Percentiles rank a stretch among this genome's conserved stretches.
Conservation (phyloP, 2,113 vertebrate species). For the Penelope pileata region DNA sequence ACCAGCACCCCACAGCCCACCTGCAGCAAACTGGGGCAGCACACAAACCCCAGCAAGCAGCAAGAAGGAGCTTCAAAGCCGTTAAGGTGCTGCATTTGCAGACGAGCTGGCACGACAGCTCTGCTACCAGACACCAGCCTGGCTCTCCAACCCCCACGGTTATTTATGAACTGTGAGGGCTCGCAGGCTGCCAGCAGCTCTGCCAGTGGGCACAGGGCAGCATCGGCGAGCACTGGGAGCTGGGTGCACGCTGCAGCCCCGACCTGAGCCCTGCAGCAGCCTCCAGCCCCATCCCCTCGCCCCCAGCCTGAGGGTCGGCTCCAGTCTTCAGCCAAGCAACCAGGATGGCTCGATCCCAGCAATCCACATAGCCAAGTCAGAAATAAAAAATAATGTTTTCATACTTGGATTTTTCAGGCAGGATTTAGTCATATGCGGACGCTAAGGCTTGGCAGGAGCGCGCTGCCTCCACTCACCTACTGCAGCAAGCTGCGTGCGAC, state of each 20-base stretch:
- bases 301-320: not conserved
- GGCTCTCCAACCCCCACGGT: not conserved
- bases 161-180: not conserved
- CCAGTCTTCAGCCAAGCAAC: not conserved
- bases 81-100: not conserved
- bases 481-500: not conserved
- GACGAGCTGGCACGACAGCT: not conserved
- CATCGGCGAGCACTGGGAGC: not conserved
- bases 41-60: not conserved
- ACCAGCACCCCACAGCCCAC: accelerated
- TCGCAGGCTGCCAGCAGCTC: not conserved
- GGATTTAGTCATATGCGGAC: slow-evolving; percentile 66
- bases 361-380: slow-evolving; percentile 1
- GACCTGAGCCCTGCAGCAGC: accelerated
- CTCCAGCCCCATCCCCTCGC: not conserved
- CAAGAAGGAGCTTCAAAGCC: accelerated
- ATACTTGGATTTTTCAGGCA: slow-evolving; percentile 47
- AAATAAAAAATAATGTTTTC: slow-evolving; percentile 61
- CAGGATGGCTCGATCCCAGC: not conserved
- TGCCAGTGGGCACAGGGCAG: not conserved
- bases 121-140: not conserved
- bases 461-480: not conserved
- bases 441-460: not conserved
- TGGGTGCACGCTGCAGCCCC: not conserved
- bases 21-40: not conserved